Conservation (phyloP, 2,888 invertebrate species). For the Perizoma flavofasciatum region DNA sequence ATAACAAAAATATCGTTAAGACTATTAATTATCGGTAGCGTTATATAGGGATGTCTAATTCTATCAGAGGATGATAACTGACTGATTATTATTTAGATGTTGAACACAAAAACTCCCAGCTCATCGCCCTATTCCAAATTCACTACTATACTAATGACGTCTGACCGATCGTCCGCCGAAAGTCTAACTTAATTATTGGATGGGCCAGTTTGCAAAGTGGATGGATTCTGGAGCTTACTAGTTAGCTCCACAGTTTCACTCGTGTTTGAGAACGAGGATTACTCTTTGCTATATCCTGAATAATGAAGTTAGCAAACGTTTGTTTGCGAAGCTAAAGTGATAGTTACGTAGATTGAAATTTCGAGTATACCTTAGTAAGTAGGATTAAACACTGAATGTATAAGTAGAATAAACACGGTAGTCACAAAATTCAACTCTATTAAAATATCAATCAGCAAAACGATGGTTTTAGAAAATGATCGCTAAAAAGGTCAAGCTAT, state of each 20-base stretch:
- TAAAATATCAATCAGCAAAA: constrained; percentile 1
- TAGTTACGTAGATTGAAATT: constrained; percentile 29
- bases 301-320: constrained; percentile 35
- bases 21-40: too few relatives aligned
- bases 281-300: constrained; percentile 32
- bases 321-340: constrained; percentile 25
- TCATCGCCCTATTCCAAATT: constrained; percentile 4
- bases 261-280: constrained; percentile 31
- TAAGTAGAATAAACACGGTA: background rate
- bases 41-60: too few relatives aligned
- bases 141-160: constrained; percentile 26
- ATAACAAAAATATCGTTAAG: too few relatives aligned
- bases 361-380: constrained; percentile 4
- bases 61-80: too few relatives aligned
- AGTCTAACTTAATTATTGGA: constrained; percentile 39
- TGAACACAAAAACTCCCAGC: background rate
- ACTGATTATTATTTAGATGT: background rate
- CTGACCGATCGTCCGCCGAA: constrained; percentile 31
- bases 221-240: constrained; percentile 32
- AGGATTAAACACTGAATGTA: constrained; percentile 1
- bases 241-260: constrained; percentile 33
- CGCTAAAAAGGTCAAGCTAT: constrained; percentile 47
- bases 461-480: constrained; percentile 1
- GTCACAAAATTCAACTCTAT: background rate
- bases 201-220: constrained; percentile 37